Evolutionary conservation across 2,113 vertebrate species (phyloP).

Genomic region (Reinhardtius hippoglossoides): DNA sequence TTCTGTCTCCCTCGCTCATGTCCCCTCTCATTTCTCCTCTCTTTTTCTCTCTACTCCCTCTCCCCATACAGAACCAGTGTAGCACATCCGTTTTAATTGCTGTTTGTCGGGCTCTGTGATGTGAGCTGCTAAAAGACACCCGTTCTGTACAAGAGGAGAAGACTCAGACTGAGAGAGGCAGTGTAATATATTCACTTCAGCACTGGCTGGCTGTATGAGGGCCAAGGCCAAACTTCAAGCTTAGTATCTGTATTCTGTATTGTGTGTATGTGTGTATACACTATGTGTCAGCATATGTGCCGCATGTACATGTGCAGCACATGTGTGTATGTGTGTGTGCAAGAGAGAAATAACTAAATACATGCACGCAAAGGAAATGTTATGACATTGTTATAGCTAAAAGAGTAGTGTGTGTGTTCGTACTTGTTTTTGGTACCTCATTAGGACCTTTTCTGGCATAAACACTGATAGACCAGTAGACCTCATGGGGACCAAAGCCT

Average conservation of each 20-base stretch:
- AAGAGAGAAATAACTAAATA: not conserved
- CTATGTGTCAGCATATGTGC: conserved; percentile 5
- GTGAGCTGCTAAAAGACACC: conserved; percentile 74
- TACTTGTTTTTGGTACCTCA: not conserved
- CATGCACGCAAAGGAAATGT: conserved; percentile 17
- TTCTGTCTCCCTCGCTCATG: conserved; percentile 66
- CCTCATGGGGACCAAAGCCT: no score
- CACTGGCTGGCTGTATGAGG: conserved; percentile 37
- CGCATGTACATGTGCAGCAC: conserved; percentile 10
- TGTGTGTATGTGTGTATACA: not conserved
- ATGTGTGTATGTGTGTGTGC: conserved; percentile 17
- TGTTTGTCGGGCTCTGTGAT: conserved; percentile 80
- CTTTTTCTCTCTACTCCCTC: conserved; percentile 55
- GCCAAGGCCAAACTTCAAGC: conserved; percentile 58
- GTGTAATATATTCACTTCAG: conserved; percentile 53
- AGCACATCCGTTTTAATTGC: conserved; percentile 83
- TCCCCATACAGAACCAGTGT: conserved; percentile 67
- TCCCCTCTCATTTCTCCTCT: conserved; percentile 60
- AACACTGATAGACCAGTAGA: not conserved
- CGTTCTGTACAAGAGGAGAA: conserved; percentile 58
- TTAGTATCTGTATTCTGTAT: not conserved
- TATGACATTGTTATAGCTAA: not conserved
- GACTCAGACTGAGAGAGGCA: conserved; percentile 57
- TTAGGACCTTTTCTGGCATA: no score
- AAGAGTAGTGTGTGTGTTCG: not conserved